Evolutionary conservation across 2,113 vertebrate genomes (phyloP).

Genomic region (Drymodes brunneopygia): DNA sequence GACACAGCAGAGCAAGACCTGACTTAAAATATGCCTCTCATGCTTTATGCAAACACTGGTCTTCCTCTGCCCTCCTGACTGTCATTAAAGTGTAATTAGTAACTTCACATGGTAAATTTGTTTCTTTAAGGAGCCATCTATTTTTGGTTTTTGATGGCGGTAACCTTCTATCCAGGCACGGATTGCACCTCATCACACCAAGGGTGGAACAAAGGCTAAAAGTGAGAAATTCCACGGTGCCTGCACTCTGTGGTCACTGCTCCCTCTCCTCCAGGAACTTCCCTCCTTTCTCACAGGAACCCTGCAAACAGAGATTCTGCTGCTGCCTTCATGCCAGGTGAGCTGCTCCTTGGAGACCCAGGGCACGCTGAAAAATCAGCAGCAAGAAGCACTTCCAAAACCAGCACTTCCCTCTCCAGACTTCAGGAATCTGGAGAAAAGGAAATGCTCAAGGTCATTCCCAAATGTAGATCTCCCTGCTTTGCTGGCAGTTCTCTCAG

Average conservation of each 20-base stretch:
- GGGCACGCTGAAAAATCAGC: neutral
- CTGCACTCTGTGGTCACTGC: neutral
- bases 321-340: neutral
- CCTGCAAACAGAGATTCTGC: neutral
- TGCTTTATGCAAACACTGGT: conserved; percentile 53
- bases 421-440: neutral
- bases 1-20: conserved; percentile 60
- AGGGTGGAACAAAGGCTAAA: neutral
- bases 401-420: neutral
- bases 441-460: neutral
- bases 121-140: conserved; percentile 15
- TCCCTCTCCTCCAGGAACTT: neutral
- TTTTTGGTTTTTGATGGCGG: conserved; percentile 4
- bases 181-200: neutral
- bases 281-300: neutral
- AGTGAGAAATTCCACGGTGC: neutral
- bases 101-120: conserved; percentile 3
- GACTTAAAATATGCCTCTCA: conserved; percentile 33
- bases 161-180: neutral
- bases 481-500: neutral
- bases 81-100: conserved; percentile 65
- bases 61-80: conserved; percentile 45
- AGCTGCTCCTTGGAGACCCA: neutral
- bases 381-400: neutral
- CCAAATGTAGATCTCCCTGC: neutral